phyloP scores from a whole-genome alignment of 2,888 invertebrate species.

The Adineta ricciae region DNA sequence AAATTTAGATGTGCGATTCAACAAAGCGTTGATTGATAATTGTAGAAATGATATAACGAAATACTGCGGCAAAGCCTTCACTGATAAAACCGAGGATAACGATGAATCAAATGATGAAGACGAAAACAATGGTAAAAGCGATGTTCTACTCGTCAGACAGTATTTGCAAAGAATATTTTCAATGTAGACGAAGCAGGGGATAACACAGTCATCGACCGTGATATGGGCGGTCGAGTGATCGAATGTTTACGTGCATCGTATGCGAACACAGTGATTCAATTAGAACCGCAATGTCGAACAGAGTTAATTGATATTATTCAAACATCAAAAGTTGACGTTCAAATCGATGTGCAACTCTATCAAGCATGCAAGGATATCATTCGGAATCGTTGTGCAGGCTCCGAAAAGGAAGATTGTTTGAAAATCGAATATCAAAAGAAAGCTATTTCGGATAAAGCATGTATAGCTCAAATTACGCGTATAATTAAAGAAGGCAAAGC shows the following conservation, averaged over 20 bases:
- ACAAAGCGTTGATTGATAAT: background rate
- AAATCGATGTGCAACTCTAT: background rate
- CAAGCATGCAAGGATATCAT: slow-evolving; percentile 6
- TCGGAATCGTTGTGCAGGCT: background rate
- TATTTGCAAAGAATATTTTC: background rate
- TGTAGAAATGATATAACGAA: background rate
- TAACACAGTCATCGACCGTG: background rate
- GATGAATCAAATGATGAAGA: background rate
- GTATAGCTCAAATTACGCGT: slow-evolving; percentile 19
- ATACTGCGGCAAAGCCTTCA: background rate
- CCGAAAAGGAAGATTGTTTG: slow-evolving; percentile 31
- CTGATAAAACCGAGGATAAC: background rate
- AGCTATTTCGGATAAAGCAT: background rate
- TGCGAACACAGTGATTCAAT: background rate
- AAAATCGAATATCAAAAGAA: slow-evolving; percentile 23
- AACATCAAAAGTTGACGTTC: background rate
- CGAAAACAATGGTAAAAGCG: background rate
- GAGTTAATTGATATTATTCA: background rate
- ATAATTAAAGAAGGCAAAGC: slow-evolving; percentile 29
- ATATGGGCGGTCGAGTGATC: background rate
- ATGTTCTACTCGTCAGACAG: background rate
- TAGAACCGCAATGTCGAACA: background rate
- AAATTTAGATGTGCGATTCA: background rate
- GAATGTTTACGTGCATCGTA: background rate
- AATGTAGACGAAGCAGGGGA: background rate